Conservation (phyloP, 2,888 invertebrate species). For the Holacanthella duospinosa region DNA sequence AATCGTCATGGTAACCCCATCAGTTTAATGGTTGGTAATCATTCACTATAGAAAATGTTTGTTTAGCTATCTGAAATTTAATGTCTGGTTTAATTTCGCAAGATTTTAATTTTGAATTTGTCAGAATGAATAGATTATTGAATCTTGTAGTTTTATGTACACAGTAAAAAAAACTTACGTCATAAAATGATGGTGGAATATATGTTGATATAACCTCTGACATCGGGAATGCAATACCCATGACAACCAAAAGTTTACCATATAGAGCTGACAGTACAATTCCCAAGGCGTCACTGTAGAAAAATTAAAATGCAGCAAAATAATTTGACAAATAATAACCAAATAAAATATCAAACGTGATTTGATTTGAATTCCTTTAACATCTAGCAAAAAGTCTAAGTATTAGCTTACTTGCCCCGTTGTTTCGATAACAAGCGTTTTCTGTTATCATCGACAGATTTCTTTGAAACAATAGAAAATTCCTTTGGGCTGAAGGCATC, state of each 20-base stretch:
- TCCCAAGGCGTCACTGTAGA: conserved; percentile 70
- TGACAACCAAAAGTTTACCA: conserved; percentile 82
- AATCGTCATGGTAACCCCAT: too few species aligned
- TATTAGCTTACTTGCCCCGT: conserved; percentile 16
- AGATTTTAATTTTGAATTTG: too few species aligned
- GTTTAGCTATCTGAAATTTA: too few species aligned
- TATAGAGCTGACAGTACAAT: conserved; percentile 85
- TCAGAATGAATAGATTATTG: too few species aligned
- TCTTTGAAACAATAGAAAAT: neutral
- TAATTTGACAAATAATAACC: too few species aligned
- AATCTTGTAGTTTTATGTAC: too few species aligned
- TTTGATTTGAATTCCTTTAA: neutral
- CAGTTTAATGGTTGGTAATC: too few species aligned
- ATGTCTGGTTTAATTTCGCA: too few species aligned
- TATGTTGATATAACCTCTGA: conserved; percentile 90
- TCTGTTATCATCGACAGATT: neutral
- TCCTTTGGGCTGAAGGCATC: neutral
- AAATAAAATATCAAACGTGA: too few species aligned
- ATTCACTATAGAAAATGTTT: too few species aligned
- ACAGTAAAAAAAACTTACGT: conserved; percentile 49
- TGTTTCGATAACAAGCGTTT: neutral
- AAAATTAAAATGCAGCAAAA: too few species aligned
- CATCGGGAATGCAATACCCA: conserved; percentile 91
- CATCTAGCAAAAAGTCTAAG: neutral
- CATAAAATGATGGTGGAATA: conserved; percentile 86